Conservation (phyloP, 1,140 invertebrate genomes). For the Metaphire vulgaris region DNA sequence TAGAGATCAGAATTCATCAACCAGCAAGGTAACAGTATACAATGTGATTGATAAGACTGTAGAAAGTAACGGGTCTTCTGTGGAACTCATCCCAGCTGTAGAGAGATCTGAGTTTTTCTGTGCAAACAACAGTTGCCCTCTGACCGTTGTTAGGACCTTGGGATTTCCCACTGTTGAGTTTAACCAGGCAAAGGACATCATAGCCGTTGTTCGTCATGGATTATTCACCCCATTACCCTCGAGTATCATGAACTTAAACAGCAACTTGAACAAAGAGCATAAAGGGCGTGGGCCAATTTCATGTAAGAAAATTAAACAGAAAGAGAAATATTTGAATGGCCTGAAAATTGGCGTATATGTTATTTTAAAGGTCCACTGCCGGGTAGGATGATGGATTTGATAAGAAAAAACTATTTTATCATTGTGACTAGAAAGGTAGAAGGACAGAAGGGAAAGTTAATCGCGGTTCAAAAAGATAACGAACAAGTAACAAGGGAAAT, state of each 20-base stretch:
- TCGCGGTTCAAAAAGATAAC: background rate
- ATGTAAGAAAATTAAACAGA: background rate
- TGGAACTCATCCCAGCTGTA: background rate
- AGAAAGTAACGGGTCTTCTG: no score
- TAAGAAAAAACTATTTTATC: background rate
- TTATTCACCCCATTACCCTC: no score
- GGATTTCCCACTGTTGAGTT: background rate
- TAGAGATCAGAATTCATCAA: no score
- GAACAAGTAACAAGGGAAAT: background rate
- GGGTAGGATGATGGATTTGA: background rate
- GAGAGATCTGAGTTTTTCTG: background rate
- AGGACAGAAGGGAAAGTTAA: background rate
- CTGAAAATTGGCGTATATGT: background rate
- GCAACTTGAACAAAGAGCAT: background rate
- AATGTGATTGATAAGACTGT: no score
- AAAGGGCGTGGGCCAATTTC: background rate
- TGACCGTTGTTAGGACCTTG: background rate
- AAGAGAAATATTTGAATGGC: background rate
- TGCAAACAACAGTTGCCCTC: background rate
- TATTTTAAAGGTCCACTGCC: background rate
- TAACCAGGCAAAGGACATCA: background rate
- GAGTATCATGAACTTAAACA: no score
- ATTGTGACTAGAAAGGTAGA: background rate
- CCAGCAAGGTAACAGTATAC: no score
- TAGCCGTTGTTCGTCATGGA: background rate